phyloP scores from a whole-genome alignment of 2,113 vertebrate genomes.

The Neodontobutis hainanensis region DNA sequence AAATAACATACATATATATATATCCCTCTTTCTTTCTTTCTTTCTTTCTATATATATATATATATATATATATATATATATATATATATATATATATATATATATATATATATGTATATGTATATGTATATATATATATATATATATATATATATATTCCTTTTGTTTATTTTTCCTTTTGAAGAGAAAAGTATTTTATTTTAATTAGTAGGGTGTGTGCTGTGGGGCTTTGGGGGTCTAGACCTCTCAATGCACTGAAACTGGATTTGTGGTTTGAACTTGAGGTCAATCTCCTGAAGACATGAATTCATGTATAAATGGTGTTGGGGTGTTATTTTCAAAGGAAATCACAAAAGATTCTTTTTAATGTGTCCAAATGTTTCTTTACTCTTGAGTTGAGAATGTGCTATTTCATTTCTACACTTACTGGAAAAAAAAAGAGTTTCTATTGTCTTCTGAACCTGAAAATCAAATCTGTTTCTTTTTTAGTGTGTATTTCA shows the following conservation, averaged over 20 bases:
- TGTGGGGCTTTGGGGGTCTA: constrained; percentile 33
- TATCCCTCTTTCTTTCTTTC: constrained; percentile 49
- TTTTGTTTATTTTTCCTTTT: constrained; percentile 58
- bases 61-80: no score
- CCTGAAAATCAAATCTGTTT: constrained; percentile 60
- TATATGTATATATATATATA: no score
- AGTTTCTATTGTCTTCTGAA: constrained; percentile 64
- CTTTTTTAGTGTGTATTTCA: constrained; percentile 59
- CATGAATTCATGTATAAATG: constrained; percentile 39
- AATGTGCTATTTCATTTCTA: constrained; percentile 53
- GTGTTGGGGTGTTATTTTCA: constrained; percentile 59
- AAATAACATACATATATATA: constrained; percentile 75
- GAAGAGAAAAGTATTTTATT: constrained; percentile 71
- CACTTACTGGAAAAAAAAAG: constrained; percentile 69
- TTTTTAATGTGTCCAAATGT: constrained; percentile 51
- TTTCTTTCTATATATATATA: constrained; percentile 33
- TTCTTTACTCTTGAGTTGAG: constrained; percentile 44
- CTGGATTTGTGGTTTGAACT: constrained; percentile 47
- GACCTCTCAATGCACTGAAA: constrained; percentile 72
- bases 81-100: neutral
- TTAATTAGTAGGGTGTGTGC: constrained; percentile 50
- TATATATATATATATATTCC: constrained; percentile 62
- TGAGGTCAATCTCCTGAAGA: constrained; percentile 55
- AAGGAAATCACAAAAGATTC: constrained; percentile 55
- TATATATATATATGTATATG: constrained; percentile 62